Evolutionary conservation across 2,888 invertebrate species (phyloP), one percentile per base, ranked within the genome.

Genomic region (Pristionchus maxplancki): DNA sequence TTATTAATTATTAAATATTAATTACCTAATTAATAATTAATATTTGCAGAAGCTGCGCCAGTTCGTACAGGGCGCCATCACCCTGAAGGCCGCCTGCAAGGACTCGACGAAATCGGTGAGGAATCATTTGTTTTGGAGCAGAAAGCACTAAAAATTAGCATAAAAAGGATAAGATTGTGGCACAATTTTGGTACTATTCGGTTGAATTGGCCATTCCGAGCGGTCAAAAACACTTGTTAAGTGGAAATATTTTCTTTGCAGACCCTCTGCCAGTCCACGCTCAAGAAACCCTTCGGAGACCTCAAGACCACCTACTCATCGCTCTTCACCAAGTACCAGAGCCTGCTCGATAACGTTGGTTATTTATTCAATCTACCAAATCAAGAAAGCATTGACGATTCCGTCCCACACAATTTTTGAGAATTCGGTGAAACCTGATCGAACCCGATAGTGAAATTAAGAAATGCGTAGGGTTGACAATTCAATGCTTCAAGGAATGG

Each of bases 41-140:
- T 24, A 78, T n/a, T 78, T 78, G 1, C 78, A 78, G 78, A 78
- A 78, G 9, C 78, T 78, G 44, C 44, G 44, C n/a, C n/a, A 78
- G 78, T 78, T 78, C 78, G 44, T 78, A 13, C 44, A 78, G 44
- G 78, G 78, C 8, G 44, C 44, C 44, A 44, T 44, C 28, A 34
- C 78, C 11, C 24, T 78, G 13, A 78, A 78, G 78, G 78, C 8
- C 1, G 78, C 78, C 8, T 78, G 78, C 78, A 78, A 78, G 44
- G 78, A 44, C n/a, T 40, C 78, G 5, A 34, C 40, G 1, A 78
- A 78, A 78, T 78, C 78, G 78, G 78, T 78, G 44, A 24, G 40
- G 1, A 40, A 40, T 64, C 31, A 6, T 31, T 64, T n/a, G n/a
- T n/a, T n/a, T n/a, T n/a, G n/a, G n/a, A n/a, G n/a, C n/a, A n/a